Conservation (phyloP, 2,113 vertebrate genomes). For the Malurus melanocephalus region DNA sequence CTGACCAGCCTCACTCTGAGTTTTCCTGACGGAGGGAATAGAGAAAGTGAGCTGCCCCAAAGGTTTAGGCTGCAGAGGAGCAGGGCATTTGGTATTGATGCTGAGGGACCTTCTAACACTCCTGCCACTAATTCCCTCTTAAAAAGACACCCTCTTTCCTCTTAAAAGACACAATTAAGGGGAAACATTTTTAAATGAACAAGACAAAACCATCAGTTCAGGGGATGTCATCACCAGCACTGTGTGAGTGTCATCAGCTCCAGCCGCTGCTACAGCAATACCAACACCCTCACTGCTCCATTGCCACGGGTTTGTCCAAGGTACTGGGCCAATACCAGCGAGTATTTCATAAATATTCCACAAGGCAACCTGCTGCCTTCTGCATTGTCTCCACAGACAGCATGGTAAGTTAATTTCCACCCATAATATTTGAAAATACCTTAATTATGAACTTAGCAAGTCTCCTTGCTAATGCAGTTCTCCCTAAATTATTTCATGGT, state of each 20-base stretch:
- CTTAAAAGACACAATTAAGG: neutral
- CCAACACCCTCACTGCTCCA: neutral
- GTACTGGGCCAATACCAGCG: neutral
- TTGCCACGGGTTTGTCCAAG: neutral
- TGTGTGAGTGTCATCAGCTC: neutral
- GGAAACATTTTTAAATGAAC: neutral
- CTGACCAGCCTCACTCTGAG: neutral
- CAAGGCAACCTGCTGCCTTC: neutral
- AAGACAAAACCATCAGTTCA: neutral
- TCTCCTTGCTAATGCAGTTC: neutral
- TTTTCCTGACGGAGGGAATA: neutral
- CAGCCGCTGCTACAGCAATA: accelerated
- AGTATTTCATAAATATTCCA: neutral
- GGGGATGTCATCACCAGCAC: neutral
- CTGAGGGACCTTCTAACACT: neutral
- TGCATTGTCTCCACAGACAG: neutral
- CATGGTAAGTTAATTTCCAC: neutral
- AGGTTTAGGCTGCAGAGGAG: neutral
- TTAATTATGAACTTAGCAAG: constrained; percentile 20
- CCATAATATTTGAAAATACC: constrained; percentile 34
- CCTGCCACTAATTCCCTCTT: neutral
- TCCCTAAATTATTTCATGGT: constrained; percentile 17
- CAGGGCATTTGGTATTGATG: neutral
- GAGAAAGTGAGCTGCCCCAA: neutral
- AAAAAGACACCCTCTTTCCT: neutral